Evolutionary conservation across 2,888 invertebrate species (phyloP), one percentile per base, ranked within the genome.

Genomic region (Prosopocoilus inquinatus): DNA sequence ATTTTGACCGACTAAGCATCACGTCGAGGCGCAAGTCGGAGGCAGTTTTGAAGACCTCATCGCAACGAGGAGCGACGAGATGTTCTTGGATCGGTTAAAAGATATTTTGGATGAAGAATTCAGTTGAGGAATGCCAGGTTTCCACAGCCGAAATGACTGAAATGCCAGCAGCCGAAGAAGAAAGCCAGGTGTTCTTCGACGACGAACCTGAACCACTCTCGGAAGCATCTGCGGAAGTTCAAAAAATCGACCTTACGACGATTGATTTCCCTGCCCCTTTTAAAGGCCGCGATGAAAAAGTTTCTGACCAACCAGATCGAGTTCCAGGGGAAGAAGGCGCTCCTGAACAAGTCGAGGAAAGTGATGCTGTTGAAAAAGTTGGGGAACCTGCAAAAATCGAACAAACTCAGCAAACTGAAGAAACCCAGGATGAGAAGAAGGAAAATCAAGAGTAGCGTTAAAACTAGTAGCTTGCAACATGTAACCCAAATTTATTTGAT

Each of bases 151-250:
- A 66, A 0, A 79, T 41, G 3, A 33, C 45, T 32, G 39, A 43
- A n/a, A 12, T 34, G 1, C 35, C 9, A 1, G 50, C 48, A 3
- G 35, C 74, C 77, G 45, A 78, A 77, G 55, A 80, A 74, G 60
- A 78, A 20, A 60, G 61, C 16, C 39, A 61, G 39, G 62, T 79
- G 11, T 74, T 80, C 52, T 70, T 80, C 68, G 77, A 75, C 65
- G 79, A 56, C 12, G 56, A 52, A 45, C 56, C 56, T 2, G 56
- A 56, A 38, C 47, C 52, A 15, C 20, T 38, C 0, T 56, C 56
- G 7, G 48, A 52, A 11, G 15, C 34, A 1, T 52, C 56, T 1
- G 56, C 44, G 7, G 44, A 52, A 3, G 13, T 79, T 55, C 67
- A 79, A 33, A 75, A 72, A 3, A 72, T 73, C 36, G 77, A 79